These are phyloP conservation scores for Sandelia bainsii DNA, from an alignment of 2,797 vertebrate species.

Conservation along the genomic window DNA sequence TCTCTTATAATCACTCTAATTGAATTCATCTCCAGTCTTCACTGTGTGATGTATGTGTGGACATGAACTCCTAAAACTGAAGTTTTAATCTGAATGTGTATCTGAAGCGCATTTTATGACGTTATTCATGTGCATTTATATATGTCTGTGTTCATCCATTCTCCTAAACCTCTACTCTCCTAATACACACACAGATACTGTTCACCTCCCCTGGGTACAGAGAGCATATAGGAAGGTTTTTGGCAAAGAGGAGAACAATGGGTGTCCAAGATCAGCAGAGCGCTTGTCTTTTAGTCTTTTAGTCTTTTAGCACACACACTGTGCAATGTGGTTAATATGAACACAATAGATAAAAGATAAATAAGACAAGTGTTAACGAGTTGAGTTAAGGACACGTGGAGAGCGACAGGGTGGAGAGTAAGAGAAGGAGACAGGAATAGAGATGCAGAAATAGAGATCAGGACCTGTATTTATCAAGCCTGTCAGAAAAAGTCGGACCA, in stretches of 20 bases:
- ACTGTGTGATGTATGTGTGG: conserved; percentile 9
- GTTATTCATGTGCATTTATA: neutral
- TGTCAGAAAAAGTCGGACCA: conserved; percentile 60
- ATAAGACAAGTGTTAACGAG: conserved; percentile 21
- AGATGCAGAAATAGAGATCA: conserved; percentile 57
- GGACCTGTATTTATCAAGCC: conserved; percentile 70
- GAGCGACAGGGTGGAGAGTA: conserved; percentile 13
- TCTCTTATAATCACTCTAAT: conserved; percentile 62
- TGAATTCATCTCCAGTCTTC: conserved; percentile 51
- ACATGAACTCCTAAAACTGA: conserved; percentile 9
- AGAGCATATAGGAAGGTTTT: conserved; percentile 27
- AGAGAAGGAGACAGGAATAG: conserved; percentile 16
- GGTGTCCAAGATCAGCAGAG: conserved; percentile 49
- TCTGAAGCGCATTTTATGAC: conserved; percentile 9
- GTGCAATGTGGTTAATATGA: conserved; percentile 37
- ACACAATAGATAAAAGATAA: conserved; percentile 16
- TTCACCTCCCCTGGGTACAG: conserved; percentile 12
- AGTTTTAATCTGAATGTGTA: conserved; percentile 10
- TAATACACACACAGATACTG: conserved; percentile 3
- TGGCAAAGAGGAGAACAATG: conserved; percentile 17
- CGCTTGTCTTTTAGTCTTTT: conserved; percentile 22
- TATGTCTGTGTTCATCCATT: conserved; percentile 4
- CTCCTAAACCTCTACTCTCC: neutral
- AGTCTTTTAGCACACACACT: conserved; percentile 12
- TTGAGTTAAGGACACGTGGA: neutral